Evolutionary conservation across 2,113 vertebrate species (phyloP), one percentile per base, ranked within the genome.

Genomic region (Hystrix brachyura): DNA sequence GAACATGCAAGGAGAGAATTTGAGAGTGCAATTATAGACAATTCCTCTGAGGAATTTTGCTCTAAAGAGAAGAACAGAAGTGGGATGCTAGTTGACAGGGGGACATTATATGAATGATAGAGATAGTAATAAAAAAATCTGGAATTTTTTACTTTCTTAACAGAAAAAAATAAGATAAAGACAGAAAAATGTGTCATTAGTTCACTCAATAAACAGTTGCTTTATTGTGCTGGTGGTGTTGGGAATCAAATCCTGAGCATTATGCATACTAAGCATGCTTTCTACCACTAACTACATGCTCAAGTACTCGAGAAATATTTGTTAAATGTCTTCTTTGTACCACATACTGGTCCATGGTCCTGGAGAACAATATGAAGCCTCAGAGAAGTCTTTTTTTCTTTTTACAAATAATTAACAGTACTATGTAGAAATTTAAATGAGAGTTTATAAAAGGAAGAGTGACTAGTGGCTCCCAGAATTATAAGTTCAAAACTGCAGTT

Each of bases 121-220:
- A 92, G 21, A 86, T 64, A 57, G 8, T 59, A 76, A 62, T 23
- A 51, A 55, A 3, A 3, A 17, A 11, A 87, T 25, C 48, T 87
- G 76, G 76, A 76, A 62, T 11, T 64, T 1, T 55, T 92, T 55
- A 76, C 34, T 72, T 94, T 93, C 53, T 87, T 84, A 94, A 51
- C 15, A 67, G 81, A 60, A 76, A 89, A 46, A 13, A 84, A 92
- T 12, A 57, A 13, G 4, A 57, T 64, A n/a, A 83, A 88, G 9
- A 43, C 78, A 7, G 4, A 65, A 79, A 53, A 65, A 46, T 27
- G 11, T 86, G 18, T 72, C 25, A 59, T 79, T 18, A 72, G 43
- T 80, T 94, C 9, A 29, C 18, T 83, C 53, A 29, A n/a, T 48
- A 46, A 88, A 62, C 15, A n/a, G 4, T 55, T 84, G 48, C 12